Evolutionary conservation across 2,797 vertebrate genomes (phyloP), one percentile per base, ranked within the genome.

Genomic region (Podarcis lilfordi): DNA sequence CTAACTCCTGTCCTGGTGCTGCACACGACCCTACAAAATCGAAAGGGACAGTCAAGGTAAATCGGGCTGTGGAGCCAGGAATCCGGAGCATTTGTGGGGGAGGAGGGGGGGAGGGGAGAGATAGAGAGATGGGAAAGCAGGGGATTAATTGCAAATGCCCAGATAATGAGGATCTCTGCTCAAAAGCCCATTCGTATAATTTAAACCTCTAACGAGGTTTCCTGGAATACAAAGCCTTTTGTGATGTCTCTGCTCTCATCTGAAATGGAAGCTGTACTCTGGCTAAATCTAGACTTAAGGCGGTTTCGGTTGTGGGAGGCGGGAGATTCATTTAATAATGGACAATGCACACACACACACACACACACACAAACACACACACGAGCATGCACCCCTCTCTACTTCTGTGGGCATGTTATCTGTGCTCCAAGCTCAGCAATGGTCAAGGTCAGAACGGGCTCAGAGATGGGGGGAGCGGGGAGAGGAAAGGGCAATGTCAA

Each of bases 201-300:
- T 95, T 59, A 92, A 94, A 92, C 17, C 95, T 69, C 90, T 95
- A 94, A 95, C 43, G 40, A 92, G 94, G 93, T 94, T 95, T 95
- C 95, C 92, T 91, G 94, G 91, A 95, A 95, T 37, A 93, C 94
- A 94, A 95, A 95, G 89, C 93, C 93, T 86, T 94, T 94, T 93
- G 94, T 94, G 92, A 80, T 92, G 93, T 90, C 71, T 37, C 85
- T 89, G 2, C 85, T 88, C 94, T 87, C 90, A 94, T 93, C 86
- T 66, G 89, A 92, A 78, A 93, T 87, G 69, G 91, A 92, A 91
- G 89, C 89, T 2, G 0, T 37, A 61, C 15, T 5, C 82, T 32
- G 0, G 0, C 55, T 92, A 93, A 91, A 82, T 0, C 90, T 93
- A 66, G 1, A 25, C 86, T 86, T 0, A 66, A 88, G 84, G 82